Base-by-base conservation (phyloP, 2,888 invertebrate genomes). In the Stenodera caucasica region DNA sequence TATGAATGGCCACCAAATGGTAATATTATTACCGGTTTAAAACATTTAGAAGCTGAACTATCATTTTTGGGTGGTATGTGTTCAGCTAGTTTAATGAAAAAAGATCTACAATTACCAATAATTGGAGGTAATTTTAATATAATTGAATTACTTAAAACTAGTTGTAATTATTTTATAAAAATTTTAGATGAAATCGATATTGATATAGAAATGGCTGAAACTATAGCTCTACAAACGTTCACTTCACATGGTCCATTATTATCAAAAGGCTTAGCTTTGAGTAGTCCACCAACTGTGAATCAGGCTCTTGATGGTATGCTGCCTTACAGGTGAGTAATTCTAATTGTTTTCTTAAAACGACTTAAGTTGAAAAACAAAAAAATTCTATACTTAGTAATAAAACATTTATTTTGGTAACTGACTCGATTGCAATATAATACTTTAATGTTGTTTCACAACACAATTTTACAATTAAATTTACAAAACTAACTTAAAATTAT, bases 21-120 rank as follows among this genome's bases (percentile, higher is more conserved):
- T n/a, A 76, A 61, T 57, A 57, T 68, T 80, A 65, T 83, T 80
- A 62, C 70, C 45, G 88, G 88, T 0, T 79, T 92, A 37, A 84
- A 85, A 65, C 89, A 91, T 65, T 81, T 97, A 60, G 98, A 98
- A 81, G 91, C 91, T 77, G 98, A 97, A 78, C 81, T 98, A 57
- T 86, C 94, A 0, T 93, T 94, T 81, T 84, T 96, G 30, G 96
- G 94, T 2, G 95, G 96, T 55, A 91, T 93, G 83, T 96, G 96
- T 79, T 92, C 95, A 14, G 90, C 94, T 11, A 90, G 93, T 72
- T 86, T 98, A 4, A 91, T 97, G 82, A 92, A 90, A 75, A 90
- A 90, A 75, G 91, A 92, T 78, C 84, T 93, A 35, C 82, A 86
- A 56, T 82, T 93, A 65, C 91, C 86, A 66, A 81, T 82, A 54